Evolutionary conservation across 2,797 vertebrate genomes (phyloP), one percentile per base, ranked within the genome.

Genomic region (Oreortyx pictus): DNA sequence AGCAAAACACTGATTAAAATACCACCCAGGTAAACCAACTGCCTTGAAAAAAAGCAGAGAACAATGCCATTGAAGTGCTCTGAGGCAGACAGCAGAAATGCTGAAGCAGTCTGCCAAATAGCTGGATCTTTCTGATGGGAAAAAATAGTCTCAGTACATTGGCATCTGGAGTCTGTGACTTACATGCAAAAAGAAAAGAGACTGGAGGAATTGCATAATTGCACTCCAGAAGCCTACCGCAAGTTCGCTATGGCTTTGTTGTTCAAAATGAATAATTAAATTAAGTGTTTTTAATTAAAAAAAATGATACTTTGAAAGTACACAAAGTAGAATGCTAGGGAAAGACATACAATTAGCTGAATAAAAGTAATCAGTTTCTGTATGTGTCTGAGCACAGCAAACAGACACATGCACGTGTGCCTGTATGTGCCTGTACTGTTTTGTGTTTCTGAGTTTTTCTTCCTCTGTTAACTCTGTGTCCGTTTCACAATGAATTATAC

Each of bases 121-220:
- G 54, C 90, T 88, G 92, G 83, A 93, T 80, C 74, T 85, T 94
- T 89, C 88, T 96, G 94, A 96, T 96, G 96, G 95, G 95, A 96
- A 96, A 91, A 93, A 89, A 94, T 88, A 81, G 64, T 89, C 61
- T 95, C 86, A 88, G 86, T 72, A 65, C 88, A 81, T 68, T 88
- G 94, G 92, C 81, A 92, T 94, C 92, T 89, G 79, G 80, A 84
- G 52, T 49, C 71, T 68, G 66, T 62, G 82, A 84, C 92, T 92
- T 52, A 77, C 88, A 77, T 86, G 94, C 86, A 81, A 91, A 86
- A 88, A 80, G 88, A 92, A 56, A 80, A 83, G 57, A 56, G 86
- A n/a, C 60, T 75, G 76, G 82, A 80, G 65, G 70, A 89, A 70
- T 27, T n/a, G 52, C 62, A 61, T 82, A 86, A 89, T 67, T 80